phyloP scores from a whole-genome alignment of 2,888 invertebrate species.

The Dromius quadrimaculatus region DNA sequence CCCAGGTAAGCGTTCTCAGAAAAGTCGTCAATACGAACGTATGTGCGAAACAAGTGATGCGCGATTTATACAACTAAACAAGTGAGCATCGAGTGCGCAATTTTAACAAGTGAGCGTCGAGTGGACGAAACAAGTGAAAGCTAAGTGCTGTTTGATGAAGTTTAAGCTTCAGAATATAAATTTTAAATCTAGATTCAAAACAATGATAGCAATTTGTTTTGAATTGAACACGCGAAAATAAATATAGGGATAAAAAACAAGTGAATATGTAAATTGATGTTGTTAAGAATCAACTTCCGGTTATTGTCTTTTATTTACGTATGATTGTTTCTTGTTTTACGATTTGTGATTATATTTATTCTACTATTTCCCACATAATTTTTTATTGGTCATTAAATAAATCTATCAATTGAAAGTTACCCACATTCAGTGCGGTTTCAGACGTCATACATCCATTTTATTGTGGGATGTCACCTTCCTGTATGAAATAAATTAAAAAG shows the following conservation, averaged over 20 bases:
- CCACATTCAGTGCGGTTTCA: no score
- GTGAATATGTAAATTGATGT: slow-evolving; percentile 14
- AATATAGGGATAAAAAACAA: slow-evolving; percentile 20
- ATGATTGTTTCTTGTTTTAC: neutral
- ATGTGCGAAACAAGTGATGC: slow-evolving; percentile 44
- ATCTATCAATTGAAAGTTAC: no score
- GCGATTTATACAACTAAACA: slow-evolving; percentile 23
- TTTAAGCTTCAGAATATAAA: neutral
- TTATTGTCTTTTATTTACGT: slow-evolving; percentile 6
- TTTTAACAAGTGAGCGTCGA: slow-evolving; percentile 15
- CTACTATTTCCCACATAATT: no score
- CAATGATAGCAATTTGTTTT: neutral
- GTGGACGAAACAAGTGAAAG: slow-evolving; percentile 41
- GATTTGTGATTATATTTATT: no score
- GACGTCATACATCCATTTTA: no score
- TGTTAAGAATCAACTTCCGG: slow-evolving; percentile 17
- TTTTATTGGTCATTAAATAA: no score
- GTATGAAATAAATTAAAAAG: no score
- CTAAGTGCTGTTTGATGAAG: neutral
- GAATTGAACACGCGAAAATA: slow-evolving; percentile 19
- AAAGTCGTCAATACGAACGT: neutral
- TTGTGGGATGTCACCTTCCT: no score
- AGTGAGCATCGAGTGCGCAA: no score
- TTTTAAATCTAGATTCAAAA: neutral
- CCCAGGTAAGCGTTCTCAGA: slow-evolving; percentile 3